Evolutionary conservation across 1,140 invertebrate genomes (phyloP).

Genomic region (Colletes gigas): DNA sequence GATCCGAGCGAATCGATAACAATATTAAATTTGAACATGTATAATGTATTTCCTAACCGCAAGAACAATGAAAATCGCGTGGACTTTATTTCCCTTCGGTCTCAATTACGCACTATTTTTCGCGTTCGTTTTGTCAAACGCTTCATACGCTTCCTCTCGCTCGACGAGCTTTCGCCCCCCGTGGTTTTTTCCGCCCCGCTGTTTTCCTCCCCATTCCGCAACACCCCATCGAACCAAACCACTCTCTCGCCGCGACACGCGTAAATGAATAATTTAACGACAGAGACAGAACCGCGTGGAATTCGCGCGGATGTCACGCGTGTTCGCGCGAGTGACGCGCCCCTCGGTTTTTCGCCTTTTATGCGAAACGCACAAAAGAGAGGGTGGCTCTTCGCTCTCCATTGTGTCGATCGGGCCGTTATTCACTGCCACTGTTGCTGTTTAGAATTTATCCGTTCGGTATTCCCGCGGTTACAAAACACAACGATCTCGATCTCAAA

Average conservation of each 20-base stretch:
- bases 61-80: no score
- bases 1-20: no score
- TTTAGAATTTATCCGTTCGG: not conserved
- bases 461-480: no score
- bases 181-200: not conserved
- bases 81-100: not conserved
- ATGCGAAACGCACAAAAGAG: slow-evolving; percentile 10
- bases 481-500: not conserved
- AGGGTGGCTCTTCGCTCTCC: not conserved
- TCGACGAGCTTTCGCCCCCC: not conserved
- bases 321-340: slow-evolving; percentile 39
- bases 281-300: slow-evolving; percentile 44
- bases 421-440: not conserved
- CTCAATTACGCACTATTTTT: slow-evolving; percentile 29
- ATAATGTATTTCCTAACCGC: no score
- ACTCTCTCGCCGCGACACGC: slow-evolving; percentile 47
- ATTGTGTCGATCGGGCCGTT: not conserved
- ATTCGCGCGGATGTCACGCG: slow-evolving; percentile 40
- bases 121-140: not conserved
- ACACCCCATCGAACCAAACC: slow-evolving; percentile 1
- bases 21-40: no score
- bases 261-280: slow-evolving; percentile 72
- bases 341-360: slow-evolving; percentile 51
- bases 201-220: not conserved
- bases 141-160: not conserved